phyloP scores from a whole-genome alignment of 2,113 vertebrate genomes.

The Neodontobutis hainanensis region DNA sequence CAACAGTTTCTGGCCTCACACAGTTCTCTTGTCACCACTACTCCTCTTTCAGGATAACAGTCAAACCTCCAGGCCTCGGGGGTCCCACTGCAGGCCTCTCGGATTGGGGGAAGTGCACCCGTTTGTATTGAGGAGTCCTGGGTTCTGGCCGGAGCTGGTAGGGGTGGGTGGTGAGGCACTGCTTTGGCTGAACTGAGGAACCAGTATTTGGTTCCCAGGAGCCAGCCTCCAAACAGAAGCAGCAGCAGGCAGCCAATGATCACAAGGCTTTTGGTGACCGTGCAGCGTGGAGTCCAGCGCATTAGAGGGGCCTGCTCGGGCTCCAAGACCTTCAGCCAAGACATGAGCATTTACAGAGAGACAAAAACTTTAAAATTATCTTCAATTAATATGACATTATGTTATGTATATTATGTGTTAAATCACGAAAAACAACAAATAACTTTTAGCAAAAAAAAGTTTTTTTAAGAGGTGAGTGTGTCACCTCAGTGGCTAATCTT shows the following conservation, averaged over 20 bases:
- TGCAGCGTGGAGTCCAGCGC: conserved; percentile 62
- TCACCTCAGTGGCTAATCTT: too few species aligned
- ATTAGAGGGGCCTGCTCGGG: conserved; percentile 65
- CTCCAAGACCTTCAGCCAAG: conserved; percentile 42
- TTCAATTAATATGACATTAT: too few species aligned
- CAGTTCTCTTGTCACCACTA: conserved; percentile 82
- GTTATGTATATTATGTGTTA: too few species aligned
- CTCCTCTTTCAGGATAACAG: conserved; percentile 83
- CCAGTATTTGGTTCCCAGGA: conserved; percentile 78
- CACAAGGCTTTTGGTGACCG: conserved; percentile 65
- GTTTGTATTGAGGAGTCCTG: neutral
- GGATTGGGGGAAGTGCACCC: rapidly evolving
- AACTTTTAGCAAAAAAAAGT: too few species aligned
- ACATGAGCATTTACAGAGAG: neutral
- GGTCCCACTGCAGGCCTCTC: conserved; percentile 67
- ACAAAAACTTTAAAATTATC: too few species aligned
- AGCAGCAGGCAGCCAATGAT: conserved; percentile 72
- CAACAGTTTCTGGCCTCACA: conserved; percentile 87
- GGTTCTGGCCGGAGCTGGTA: conserved; percentile 30
- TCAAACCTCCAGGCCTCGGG: conserved; percentile 82
- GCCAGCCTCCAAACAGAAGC: conserved; percentile 71
- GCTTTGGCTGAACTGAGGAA: conserved; percentile 53
- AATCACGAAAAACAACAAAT: too few species aligned
- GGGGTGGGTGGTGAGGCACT: conserved; percentile 42
- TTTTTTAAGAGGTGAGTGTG: too few species aligned